Conservation (phyloP, 92 coral and sea anemone species). For the Muricea muricata region DNA sequence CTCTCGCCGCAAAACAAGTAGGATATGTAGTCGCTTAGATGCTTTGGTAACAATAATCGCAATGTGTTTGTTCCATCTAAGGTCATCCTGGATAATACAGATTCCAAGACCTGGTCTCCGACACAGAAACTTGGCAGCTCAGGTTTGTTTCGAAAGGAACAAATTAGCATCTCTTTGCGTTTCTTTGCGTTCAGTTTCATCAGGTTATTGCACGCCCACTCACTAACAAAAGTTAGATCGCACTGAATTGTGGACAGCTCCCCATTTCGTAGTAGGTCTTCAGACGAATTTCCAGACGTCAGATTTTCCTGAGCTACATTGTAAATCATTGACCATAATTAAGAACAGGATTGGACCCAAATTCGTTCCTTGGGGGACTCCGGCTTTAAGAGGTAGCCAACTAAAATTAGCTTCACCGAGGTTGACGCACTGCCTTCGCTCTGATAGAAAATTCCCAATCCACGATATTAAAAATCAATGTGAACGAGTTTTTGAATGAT, state of each 20-base stretch:
- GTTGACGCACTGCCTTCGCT: not conserved
- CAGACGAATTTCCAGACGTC: not conserved
- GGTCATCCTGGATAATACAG: no score
- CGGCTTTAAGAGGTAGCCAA: not conserved
- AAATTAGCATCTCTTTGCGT: conserved; percentile 23
- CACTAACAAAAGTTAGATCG: conserved; percentile 6
- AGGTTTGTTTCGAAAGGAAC: conserved; percentile 23
- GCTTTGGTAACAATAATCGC: no score
- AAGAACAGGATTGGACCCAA: not conserved
- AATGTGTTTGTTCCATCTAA: no score
- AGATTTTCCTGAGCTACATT: not conserved
- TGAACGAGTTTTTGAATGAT: not conserved
- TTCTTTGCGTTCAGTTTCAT: conserved; percentile 10
- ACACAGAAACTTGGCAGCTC: no score
- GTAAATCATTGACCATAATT: not conserved
- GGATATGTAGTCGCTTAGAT: no score
- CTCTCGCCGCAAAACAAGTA: no score
- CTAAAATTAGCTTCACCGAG: not conserved
- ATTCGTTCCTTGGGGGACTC: not conserved
- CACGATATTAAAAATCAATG: conserved; percentile 17
- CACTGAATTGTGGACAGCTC: not conserved
- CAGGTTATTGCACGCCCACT: conserved; percentile 6
- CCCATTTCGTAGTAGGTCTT: not conserved
- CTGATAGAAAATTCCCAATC: not conserved
- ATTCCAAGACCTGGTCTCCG: no score